These are phyloP conservation scores for Malthinus flaveolus DNA, from an alignment of 2,888 invertebrate genomes.

Conservation along the genomic window DNA sequence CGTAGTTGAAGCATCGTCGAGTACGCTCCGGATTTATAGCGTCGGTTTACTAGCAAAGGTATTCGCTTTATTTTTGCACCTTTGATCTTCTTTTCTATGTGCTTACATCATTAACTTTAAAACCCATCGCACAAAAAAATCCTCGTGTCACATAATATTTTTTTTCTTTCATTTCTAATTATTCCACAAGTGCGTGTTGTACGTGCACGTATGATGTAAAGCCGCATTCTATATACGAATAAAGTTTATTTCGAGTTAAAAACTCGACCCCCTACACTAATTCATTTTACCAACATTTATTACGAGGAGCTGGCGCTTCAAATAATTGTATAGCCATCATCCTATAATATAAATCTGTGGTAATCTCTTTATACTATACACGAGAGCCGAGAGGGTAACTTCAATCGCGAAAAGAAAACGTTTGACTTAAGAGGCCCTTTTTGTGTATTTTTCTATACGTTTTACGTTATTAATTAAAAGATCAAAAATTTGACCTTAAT, in stretches of 20 bases:
- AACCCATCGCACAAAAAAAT: slow-evolving; percentile 28
- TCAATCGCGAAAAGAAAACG: slow-evolving; percentile 14
- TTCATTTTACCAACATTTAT: slow-evolving; percentile 18
- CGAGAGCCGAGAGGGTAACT: slow-evolving; percentile 6
- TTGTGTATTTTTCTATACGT: too few relatives aligned
- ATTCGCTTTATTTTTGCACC: slow-evolving; percentile 39
- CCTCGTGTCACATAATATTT: slow-evolving; percentile 10
- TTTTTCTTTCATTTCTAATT: slow-evolving; percentile 41
- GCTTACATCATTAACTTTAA: slow-evolving; percentile 49
- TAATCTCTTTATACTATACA: slow-evolving; percentile 14
- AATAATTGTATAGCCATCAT: slow-evolving; percentile 28
- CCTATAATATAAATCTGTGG: slow-evolving; percentile 25
- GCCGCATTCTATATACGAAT: slow-evolving; percentile 39
- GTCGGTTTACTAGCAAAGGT: slow-evolving; percentile 34
- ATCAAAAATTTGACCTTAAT: too few relatives aligned
- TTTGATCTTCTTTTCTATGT: slow-evolving; percentile 49
- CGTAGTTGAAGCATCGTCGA: slow-evolving; percentile 27
- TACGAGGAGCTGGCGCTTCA: slow-evolving; percentile 15
- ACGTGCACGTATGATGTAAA: slow-evolving; percentile 32
- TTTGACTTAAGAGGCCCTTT: slow-evolving; percentile 18
- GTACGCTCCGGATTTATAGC: slow-evolving; percentile 34
- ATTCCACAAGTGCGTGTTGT: slow-evolving; percentile 42
- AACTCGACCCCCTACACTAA: slow-evolving; percentile 10
- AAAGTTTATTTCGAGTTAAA: slow-evolving; percentile 4
- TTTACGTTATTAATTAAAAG: too few relatives aligned